Evolutionary conservation across 1,140 invertebrate species (phyloP), one percentile per base, ranked within the genome.

Genomic region (Lutraria rhynchaena): DNA sequence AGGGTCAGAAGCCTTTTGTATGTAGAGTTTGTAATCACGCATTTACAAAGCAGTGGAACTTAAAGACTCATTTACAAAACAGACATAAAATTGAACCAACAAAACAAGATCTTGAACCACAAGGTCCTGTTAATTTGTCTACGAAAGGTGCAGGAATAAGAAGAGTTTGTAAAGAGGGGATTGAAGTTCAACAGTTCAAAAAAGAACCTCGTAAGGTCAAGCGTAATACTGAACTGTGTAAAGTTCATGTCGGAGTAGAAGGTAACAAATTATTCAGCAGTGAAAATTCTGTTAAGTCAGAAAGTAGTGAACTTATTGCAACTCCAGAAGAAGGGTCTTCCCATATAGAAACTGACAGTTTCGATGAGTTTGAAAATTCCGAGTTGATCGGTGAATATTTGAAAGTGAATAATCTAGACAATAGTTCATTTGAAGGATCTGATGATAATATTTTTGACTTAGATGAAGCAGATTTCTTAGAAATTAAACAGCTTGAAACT

Each of bases 1-100:
- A 80, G 19, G 76, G 76, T 3, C 76, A 80, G 37, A 80, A 80
- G 22, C 76, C 76, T 31, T 80, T 80, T 60, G 63, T 80, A n/a
- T 80, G 76, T 31, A 80, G 70, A 70, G 53, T 80, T 37, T 80
- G 76, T 80, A 67, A 80, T 60, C 76, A 80, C 49, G 76, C 76
- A 41, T 80, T 80, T 46, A 80, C 76, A 9, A 80, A 80, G 33
- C 76, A 80, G 76, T 80, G 76, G 76, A 80, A 80, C 29, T 70
- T 80, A 41, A 80, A 80, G 60, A 80, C 76, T 58, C 76, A 80
- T 80, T 80, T 80, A 57, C 60, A 80, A 44, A 80, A 80, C 22
- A 35, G 76, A n/a, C 76, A 80, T 44, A 80, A 80, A 70, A 80
- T 80, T 33, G 61, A 80, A 41, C 76, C 76, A 22, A 70, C 63